Conservation (phyloP, 2,888 invertebrate genomes). For the Dilophus febrilis region DNA sequence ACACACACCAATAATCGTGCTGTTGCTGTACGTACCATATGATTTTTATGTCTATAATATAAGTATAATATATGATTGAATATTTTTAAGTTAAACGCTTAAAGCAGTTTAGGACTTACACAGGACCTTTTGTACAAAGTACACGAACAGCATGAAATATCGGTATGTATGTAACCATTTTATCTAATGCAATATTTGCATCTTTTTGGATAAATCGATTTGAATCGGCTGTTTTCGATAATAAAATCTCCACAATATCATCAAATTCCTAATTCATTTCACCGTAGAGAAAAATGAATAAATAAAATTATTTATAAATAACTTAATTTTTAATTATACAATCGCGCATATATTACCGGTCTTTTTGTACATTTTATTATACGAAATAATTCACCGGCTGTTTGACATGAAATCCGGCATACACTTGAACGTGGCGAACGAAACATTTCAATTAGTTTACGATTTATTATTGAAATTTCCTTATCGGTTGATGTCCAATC, state of each 20-base stretch:
- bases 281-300: too few species aligned
- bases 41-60: conserved; percentile 33
- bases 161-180: conserved; percentile 39
- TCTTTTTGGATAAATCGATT: conserved; percentile 48
- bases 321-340: too few species aligned
- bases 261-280: conserved; percentile 34
- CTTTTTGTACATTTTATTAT: conserved; percentile 27
- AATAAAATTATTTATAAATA: too few species aligned
- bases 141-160: conserved; percentile 27
- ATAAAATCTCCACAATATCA: conserved; percentile 35
- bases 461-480: conserved; percentile 24
- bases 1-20: conserved; percentile 36
- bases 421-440: conserved; percentile 29
- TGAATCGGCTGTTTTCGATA: conserved; percentile 42
- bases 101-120: too few species aligned
- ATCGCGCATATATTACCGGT: conserved; percentile 19
- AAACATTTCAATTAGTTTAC: conserved; percentile 25
- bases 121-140: conserved; percentile 24
- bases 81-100: too few species aligned
- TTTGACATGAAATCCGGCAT: conserved; percentile 28
- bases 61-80: neutral
- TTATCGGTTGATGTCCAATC: conserved; percentile 4
- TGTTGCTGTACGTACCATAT: conserved; percentile 38
- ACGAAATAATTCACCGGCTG: conserved; percentile 27
- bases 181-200: conserved; percentile 39